Evolutionary conservation across 1,140 invertebrate species (phyloP).

Genomic region (Papilio polytes): DNA sequence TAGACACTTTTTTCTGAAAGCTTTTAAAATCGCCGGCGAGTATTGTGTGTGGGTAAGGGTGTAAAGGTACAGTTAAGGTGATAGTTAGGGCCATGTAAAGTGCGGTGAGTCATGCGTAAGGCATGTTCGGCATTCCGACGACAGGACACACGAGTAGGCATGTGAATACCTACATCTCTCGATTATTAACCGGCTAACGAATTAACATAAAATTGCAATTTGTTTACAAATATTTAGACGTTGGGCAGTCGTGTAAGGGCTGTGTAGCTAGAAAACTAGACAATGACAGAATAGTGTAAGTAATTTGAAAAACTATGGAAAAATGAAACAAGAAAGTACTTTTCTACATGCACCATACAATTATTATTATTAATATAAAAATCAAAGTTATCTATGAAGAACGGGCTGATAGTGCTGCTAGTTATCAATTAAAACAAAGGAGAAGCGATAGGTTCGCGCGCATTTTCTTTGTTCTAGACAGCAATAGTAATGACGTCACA

Average conservation of each 20-base stretch:
- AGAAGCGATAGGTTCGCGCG: constrained; percentile 50
- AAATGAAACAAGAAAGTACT: background rate
- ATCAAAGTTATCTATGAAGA: constrained; percentile 6
- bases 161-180: constrained; percentile 46
- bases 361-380: constrained; percentile 8
- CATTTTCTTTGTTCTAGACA: constrained; percentile 75
- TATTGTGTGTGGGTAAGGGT: constrained; percentile 24
- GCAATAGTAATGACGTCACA: constrained; percentile 77
- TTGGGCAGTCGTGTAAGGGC: background rate
- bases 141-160: constrained; percentile 39
- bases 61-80: constrained; percentile 39
- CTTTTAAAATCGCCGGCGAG: constrained; percentile 22
- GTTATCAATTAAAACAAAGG: constrained; percentile 55
- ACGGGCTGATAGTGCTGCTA: background rate
- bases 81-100: constrained; percentile 48
- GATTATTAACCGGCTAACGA: constrained; percentile 41
- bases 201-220: constrained; percentile 30
- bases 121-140: constrained; percentile 62
- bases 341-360: background rate
- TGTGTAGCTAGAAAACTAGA: background rate
- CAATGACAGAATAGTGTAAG: background rate
- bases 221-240: constrained; percentile 35
- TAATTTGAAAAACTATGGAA: background rate
- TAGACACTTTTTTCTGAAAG: background rate
- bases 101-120: constrained; percentile 67